Conservation (phyloP, 2,797 vertebrate genomes). For the Clarias fuscus region DNA sequence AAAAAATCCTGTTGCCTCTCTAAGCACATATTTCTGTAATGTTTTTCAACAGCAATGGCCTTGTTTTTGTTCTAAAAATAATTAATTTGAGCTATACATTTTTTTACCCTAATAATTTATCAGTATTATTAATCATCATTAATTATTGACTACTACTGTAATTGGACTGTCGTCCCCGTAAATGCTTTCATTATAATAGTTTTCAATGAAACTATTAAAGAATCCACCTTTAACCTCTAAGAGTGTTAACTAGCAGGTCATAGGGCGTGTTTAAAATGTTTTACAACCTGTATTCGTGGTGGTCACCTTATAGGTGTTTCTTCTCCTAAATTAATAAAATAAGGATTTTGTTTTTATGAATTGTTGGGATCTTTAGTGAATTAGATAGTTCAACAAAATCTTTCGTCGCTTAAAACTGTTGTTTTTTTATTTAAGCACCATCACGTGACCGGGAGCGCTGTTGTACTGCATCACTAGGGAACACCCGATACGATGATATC, state of each 20-base stretch:
- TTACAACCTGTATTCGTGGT: not conserved
- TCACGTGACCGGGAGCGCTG: too few relatives aligned
- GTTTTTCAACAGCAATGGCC: constrained; percentile 17
- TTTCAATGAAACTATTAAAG: not conserved
- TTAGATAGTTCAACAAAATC: not conserved
- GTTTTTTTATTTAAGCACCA: not conserved
- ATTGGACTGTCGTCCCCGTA: not conserved
- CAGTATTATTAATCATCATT: constrained; percentile 31
- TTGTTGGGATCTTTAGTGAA: not conserved
- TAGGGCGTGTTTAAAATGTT: not conserved
- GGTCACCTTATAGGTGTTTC: not conserved
- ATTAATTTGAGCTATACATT: not conserved
- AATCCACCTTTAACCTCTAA: constrained; percentile 1
- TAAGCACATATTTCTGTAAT: constrained; percentile 19
- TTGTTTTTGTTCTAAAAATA: not conserved
- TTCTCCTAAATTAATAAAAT: too few relatives aligned
- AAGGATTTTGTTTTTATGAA: not conserved
- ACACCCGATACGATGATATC: too few relatives aligned
- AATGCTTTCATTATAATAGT: not conserved
- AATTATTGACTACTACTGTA: not conserved
- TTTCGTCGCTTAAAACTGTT: not conserved
- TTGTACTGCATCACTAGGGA: too few relatives aligned
- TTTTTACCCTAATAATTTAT: constrained; percentile 12
- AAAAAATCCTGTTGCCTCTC: constrained; percentile 35
- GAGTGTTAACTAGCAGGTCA: constrained; percentile 14